These are phyloP conservation scores for Synanthedon andrenaeformis DNA, from an alignment of 2,888 invertebrate genomes.

Conservation along the genomic window DNA sequence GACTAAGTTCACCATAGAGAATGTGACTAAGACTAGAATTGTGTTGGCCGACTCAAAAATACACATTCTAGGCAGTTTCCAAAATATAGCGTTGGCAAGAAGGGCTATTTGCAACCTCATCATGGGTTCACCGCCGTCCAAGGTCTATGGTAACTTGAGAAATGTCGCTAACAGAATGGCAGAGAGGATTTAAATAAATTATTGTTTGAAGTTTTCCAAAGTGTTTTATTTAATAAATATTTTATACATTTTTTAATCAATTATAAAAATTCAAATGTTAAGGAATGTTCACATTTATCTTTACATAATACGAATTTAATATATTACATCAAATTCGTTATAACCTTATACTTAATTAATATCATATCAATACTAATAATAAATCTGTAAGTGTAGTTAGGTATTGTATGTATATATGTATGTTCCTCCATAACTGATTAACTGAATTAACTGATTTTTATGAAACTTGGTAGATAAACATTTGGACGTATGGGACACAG, in stretches of 20 bases:
- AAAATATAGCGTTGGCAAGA: constrained; percentile 95
- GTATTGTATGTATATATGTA: no score
- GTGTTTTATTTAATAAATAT: constrained; percentile 12
- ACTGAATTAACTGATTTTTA: no score
- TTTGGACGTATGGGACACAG: no score
- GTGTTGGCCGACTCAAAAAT: constrained; percentile 97
- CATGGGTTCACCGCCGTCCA: constrained; percentile 95
- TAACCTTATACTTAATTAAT: no score
- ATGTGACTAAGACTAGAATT: constrained; percentile 97
- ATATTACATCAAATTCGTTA: no score
- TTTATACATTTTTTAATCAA: constrained; percentile 1
- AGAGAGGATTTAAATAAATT: constrained; percentile 75
- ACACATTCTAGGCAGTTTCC: constrained; percentile 96
- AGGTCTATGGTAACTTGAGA: constrained; percentile 95
- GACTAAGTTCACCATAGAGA: constrained; percentile 98
- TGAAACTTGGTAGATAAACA: no score
- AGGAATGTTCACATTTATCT: constrained; percentile 2
- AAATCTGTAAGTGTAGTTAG: no score
- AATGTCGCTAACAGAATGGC: constrained; percentile 86
- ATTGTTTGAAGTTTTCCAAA: constrained; percentile 21
- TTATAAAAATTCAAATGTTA: neutral
- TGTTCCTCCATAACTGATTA: no score
- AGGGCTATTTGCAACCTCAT: constrained; percentile 96
- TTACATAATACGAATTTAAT: no score
- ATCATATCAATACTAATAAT: no score